Evolutionary conservation across 2,797 vertebrate species (phyloP).

Genomic region (Argentina silus): DNA sequence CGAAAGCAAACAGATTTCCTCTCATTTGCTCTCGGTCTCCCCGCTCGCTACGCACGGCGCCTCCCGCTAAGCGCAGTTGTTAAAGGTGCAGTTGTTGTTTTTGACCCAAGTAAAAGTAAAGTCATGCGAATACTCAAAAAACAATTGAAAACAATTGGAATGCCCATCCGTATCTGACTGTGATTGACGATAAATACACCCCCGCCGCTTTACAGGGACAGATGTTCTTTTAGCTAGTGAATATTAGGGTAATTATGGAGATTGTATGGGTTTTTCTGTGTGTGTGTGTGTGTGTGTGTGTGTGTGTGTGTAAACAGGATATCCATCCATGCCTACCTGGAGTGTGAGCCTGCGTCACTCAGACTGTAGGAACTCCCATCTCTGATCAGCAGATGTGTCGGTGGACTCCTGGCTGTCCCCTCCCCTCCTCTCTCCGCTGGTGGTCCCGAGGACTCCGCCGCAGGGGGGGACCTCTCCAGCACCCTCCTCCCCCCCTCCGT

Average conservation of each 20-base stretch:
- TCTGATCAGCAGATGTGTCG: conserved; percentile 87
- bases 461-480: conserved; percentile 82
- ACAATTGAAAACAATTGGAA: no score
- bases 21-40: no score
- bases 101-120: no score
- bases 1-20: no score
- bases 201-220: no score
- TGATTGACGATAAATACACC: no score
- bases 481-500: conserved; percentile 86
- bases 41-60: no score
- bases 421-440: conserved; percentile 76
- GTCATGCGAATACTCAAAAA: no score
- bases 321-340: conserved; percentile 79
- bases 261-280: neutral
- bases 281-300: conserved; percentile 7
- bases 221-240: neutral
- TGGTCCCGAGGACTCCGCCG: conserved; percentile 83
- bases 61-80: no score
- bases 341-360: conserved; percentile 87
- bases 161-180: no score
- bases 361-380: conserved; percentile 94
- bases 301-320: neutral
- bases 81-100: no score
- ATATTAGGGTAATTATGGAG: neutral
- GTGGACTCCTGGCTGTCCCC: conserved; percentile 80